Evolutionary conservation across 2,888 invertebrate genomes (phyloP), one percentile per base, ranked within the genome.

Genomic region (Drosophila leonis): DNA sequence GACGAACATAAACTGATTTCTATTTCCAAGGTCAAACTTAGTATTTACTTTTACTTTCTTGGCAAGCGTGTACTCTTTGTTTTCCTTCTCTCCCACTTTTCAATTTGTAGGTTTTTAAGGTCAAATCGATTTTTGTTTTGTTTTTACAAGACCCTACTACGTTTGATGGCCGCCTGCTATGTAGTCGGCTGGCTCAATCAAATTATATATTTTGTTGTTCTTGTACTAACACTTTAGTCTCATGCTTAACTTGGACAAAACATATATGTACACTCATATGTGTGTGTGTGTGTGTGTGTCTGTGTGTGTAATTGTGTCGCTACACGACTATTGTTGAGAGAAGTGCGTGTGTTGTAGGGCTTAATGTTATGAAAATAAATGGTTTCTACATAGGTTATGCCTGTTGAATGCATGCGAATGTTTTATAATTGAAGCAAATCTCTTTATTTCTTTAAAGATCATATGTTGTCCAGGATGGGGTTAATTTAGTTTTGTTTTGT

Each of bases 171-270:
- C 64, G 67, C 62, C 71, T 74, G 44, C 41, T 49, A 27, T 49
- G 20, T 63, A 57, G 70, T 61, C 63, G 59, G 27, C 54, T 61
- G 51, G 31, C 46, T 64, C 41, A 54, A 72, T 60, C 59, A 66
- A 71, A 68, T 57, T 55, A 54, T 55, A 54, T 37, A 60, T 46
- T 71, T 64, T 46, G 55, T 54, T 73, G 61, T 39, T 72, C 64
- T 75, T 67, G 73, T 71, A 77, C 73, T 77, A 74, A 72, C 66
- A 67, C 70, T 75, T 72, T 86, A 78, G 59, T 69, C 72, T 83
- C 70, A 63, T 68, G 75, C 86, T 72, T 71, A 81, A 81, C 78
- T 87, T 82, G 73, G 88, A 84, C 82, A 84, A 79, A 82, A 79
- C 73, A 71, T 73, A 68, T 66, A 70, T 75, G 75, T 75, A 75